Conservation (phyloP, 2,888 invertebrate species). For the Aquatica leii region DNA sequence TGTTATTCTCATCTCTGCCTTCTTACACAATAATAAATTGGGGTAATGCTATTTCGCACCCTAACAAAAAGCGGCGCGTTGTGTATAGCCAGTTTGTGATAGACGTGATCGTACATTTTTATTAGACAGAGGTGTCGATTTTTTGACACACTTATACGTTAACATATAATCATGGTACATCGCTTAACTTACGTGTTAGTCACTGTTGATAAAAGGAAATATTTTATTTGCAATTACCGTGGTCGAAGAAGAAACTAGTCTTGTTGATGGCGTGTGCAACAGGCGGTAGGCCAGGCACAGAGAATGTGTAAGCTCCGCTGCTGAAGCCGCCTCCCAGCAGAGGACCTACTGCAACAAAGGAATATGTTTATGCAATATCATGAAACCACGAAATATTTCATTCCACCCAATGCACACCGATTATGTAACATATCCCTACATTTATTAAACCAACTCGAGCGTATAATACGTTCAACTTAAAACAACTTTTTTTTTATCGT, state of each 20-base stretch:
- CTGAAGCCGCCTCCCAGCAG: slow-evolving; percentile 57
- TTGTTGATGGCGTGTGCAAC: slow-evolving; percentile 57
- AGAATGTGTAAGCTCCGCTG: slow-evolving; percentile 58
- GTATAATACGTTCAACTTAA: slow-evolving; percentile 18
- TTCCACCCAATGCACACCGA: slow-evolving; percentile 43
- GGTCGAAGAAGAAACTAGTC: slow-evolving; percentile 60
- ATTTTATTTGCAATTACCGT: slow-evolving; percentile 52
- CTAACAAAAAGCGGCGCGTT: background rate
- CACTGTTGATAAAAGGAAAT: background rate
- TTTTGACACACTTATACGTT: background rate
- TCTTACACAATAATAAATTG: slow-evolving; percentile 1
- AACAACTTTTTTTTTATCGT: slow-evolving; percentile 26
- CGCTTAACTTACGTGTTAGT: background rate
- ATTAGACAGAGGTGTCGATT: background rate
- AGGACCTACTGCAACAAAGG: slow-evolving; percentile 60
- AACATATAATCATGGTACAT: background rate
- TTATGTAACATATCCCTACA: slow-evolving; percentile 21
- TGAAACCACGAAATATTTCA: slow-evolving; percentile 40
- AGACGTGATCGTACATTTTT: background rate
- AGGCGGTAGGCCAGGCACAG: slow-evolving; percentile 57
- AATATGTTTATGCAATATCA: slow-evolving; percentile 47
- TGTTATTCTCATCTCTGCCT: background rate
- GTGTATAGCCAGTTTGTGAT: background rate
- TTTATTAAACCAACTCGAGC: slow-evolving; percentile 39
- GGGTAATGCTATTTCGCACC: slow-evolving; percentile 9